Percentiles rank a stretch among this genome's conserved stretches.
Conservation (phyloP, 92 coral and sea anemone species). For the Porites rus region DNA sequence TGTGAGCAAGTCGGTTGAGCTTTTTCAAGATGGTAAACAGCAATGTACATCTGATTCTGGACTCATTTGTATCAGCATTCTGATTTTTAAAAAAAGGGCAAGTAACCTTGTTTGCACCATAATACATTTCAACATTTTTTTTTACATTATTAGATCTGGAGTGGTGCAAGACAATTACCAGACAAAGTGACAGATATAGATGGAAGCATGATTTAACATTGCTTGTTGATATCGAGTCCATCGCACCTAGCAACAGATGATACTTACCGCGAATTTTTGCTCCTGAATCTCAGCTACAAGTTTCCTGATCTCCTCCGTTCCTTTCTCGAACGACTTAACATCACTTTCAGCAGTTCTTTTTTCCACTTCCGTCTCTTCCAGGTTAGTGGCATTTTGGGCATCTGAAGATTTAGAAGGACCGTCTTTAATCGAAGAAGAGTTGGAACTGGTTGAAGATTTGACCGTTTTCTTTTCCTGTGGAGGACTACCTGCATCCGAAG, state of each 20-base stretch:
- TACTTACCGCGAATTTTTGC: conserved; percentile 72
- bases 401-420: conserved; percentile 58
- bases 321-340: conserved; percentile 78
- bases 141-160: no score
- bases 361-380: conserved; percentile 79
- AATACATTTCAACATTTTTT: no score
- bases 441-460: conserved; percentile 51
- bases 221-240: neutral
- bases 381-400: conserved; percentile 33
- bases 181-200: no score
- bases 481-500: conserved; percentile 81
- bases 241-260: neutral
- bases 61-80: conserved; percentile 81
- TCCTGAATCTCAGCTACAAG: conserved; percentile 86
- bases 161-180: no score
- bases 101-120: no score
- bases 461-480: conserved; percentile 80
- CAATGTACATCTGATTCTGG: conserved; percentile 80
- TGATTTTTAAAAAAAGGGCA: neutral
- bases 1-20: conserved; percentile 87
- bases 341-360: conserved; percentile 80
- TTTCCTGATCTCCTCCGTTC: conserved; percentile 85
- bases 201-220: no score
- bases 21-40: conserved; percentile 88
- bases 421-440: conserved; percentile 55